These are phyloP conservation scores for Heliothis subflexa DNA, from an alignment of 1,140 invertebrate genomes.

Conservation along the genomic window DNA sequence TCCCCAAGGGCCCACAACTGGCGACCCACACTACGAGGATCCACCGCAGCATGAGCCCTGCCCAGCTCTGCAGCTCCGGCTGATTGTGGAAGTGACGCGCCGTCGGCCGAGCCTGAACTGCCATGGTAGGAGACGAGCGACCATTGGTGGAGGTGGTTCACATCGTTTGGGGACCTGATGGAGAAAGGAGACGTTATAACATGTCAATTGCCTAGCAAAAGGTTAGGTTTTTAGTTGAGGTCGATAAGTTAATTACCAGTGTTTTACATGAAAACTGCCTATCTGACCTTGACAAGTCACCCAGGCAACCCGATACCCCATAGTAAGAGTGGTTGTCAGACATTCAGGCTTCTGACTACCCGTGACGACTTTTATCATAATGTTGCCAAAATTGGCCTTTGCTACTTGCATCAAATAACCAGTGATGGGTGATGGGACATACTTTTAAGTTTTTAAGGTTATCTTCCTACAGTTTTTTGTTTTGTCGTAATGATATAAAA, in stretches of 20 bases:
- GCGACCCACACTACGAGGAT: conserved; percentile 77
- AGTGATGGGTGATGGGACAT: too few relatives aligned
- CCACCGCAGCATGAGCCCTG: conserved; percentile 75
- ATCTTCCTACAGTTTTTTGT: too few relatives aligned
- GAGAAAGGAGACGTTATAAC: background rate
- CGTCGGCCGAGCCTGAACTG: conserved; percentile 64
- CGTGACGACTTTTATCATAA: too few relatives aligned
- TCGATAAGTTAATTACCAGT: background rate
- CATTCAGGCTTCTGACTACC: too few relatives aligned
- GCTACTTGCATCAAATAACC: too few relatives aligned
- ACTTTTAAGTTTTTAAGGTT: too few relatives aligned
- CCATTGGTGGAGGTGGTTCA: conserved; percentile 40
- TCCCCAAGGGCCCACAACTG: conserved; percentile 72
- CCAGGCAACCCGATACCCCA: too few relatives aligned
- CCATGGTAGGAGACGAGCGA: conserved; percentile 62
- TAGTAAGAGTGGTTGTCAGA: too few relatives aligned
- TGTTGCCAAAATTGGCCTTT: too few relatives aligned
- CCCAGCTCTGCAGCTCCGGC: conserved; percentile 71
- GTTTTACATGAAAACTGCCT: too few relatives aligned
- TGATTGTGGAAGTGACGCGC: conserved; percentile 79
- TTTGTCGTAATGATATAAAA: too few relatives aligned
- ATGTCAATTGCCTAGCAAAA: background rate
- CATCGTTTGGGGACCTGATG: conserved; percentile 24
- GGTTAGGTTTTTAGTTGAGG: background rate
- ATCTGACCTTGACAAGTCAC: too few relatives aligned